Evolutionary conservation across 2,113 vertebrate genomes (phyloP).

Genomic region (Plectropomus leopardus): DNA sequence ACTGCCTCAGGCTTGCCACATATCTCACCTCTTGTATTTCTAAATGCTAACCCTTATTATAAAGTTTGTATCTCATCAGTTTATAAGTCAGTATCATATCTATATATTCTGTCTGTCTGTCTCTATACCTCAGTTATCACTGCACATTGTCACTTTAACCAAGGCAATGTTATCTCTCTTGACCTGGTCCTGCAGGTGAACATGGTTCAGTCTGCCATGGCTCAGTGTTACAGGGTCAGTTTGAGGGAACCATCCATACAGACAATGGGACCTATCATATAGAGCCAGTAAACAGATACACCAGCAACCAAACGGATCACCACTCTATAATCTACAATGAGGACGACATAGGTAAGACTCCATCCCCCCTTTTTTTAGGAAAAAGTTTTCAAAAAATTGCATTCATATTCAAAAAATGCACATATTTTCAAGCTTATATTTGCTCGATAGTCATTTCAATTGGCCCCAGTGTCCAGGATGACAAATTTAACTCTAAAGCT

Average conservation of each 20-base stretch:
- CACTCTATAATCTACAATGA: slow-evolving; percentile 89
- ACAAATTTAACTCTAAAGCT: not conserved
- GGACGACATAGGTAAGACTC: slow-evolving; percentile 84
- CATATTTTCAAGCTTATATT: not conserved
- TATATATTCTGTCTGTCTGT: not conserved
- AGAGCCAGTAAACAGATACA: slow-evolving; percentile 76
- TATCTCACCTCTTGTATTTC: slow-evolving; percentile 7
- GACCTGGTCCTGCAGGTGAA: slow-evolving; percentile 77
- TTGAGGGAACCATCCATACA: slow-evolving; percentile 87
- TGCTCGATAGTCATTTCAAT: not conserved
- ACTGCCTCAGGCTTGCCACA: not conserved
- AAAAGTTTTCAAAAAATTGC: not conserved
- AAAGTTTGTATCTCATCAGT: not conserved
- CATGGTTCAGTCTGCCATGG: slow-evolving; percentile 84
- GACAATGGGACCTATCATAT: slow-evolving; percentile 85
- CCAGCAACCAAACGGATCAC: slow-evolving; percentile 47
- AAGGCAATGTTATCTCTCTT: slow-evolving; percentile 22
- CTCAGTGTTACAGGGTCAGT: slow-evolving; percentile 84
- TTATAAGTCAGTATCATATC: slow-evolving; percentile 3
- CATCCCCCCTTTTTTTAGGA: not conserved
- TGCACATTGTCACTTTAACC: not conserved
- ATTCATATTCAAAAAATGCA: no score
- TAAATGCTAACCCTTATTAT: not conserved
- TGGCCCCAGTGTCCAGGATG: not conserved
- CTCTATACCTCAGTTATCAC: not conserved